phyloP scores from a whole-genome alignment of 2,888 invertebrate genomes.

The Zygaena filipendulae region DNA sequence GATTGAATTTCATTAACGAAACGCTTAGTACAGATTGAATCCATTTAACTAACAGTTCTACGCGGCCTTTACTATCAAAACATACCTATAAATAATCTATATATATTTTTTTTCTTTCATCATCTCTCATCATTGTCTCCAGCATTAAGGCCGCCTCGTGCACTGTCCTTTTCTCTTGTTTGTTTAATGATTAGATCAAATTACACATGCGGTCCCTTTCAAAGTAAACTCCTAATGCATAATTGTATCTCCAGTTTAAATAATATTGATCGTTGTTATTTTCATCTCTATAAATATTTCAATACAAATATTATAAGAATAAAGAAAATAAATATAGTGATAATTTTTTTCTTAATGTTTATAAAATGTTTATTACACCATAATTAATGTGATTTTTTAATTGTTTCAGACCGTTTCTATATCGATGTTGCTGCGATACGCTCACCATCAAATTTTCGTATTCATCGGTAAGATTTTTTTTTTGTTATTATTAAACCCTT shows the following conservation, averaged over 20 bases:
- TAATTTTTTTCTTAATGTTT: too few species aligned
- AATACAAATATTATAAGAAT: too few species aligned
- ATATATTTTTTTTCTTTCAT: too few species aligned
- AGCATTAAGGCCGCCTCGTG: neutral
- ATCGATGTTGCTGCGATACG: constrained; percentile 97
- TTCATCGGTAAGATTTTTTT: constrained; percentile 88
- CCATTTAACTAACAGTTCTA: constrained; percentile 59
- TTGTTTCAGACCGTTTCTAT: constrained; percentile 95
- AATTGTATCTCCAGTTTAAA: too few species aligned
- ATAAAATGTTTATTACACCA: constrained; percentile 5
- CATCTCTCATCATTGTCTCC: constrained; percentile 3
- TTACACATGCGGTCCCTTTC: too few species aligned
- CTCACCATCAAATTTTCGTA: constrained; percentile 99
- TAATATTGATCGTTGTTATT: too few species aligned
- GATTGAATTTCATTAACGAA: constrained; percentile 68
- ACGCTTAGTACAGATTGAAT: constrained; percentile 67
- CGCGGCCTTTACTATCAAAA: constrained; percentile 37
- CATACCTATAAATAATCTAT: constrained; percentile 32
- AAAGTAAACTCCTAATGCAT: too few species aligned
- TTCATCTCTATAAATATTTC: too few species aligned
- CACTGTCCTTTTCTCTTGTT: constrained; percentile 6
- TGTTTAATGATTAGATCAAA: constrained; percentile 1
- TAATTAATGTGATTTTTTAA: constrained; percentile 6
- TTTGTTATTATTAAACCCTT: constrained; percentile 8
- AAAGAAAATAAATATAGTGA: too few species aligned